Evolutionary conservation across 1,140 invertebrate genomes (phyloP), one percentile per base, ranked within the genome.

Genomic region (Rhopalosiphum padi): DNA sequence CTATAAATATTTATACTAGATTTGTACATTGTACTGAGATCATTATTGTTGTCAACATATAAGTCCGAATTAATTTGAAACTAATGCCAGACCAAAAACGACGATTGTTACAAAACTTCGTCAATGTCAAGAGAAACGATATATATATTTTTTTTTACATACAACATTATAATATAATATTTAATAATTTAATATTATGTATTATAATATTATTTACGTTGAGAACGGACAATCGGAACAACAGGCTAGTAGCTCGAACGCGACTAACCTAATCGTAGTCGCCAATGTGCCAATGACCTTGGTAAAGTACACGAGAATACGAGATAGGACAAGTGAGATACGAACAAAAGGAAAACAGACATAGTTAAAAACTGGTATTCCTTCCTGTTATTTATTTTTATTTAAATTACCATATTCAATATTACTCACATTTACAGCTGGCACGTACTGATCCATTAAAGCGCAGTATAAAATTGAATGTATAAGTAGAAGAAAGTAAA

Each of bases 281-380:
- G 30, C 43, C 7, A 51, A 91, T n/a, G n/a, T 91, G 90, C 90
- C 60, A 91, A 77, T 91, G 90, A 91, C 90, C 90, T 91, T 91
- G 90, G 53, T 43, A 25, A 25, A 23, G 21, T n/a, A 68, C 53
- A 90, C 82, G 82, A 68, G 60, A 68, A 68, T n/a, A 68, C n/a
- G 48, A 89, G 87, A 53, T 55, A 88, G 46, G 43, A 88, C 46
- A 41, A 48, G 46, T n/a, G 30, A 89, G 87, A 89, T 55, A 55
- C 37, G 11, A 25, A 51, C 25, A 30, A 88, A 88, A 88, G 30
- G 30, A 89, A 89, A 48, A 89, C n/a, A 53, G 87, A 89, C 22
- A 53, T 35, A 89, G n/a, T 53, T 46, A 41, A 11, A 86, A 86
- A 86, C 83, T 86, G 37, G 83, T 86, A 86, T 86, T 86, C 23